phyloP scores from a whole-genome alignment of 2,888 invertebrate genomes.

The Muschampia plurimacula region DNA sequence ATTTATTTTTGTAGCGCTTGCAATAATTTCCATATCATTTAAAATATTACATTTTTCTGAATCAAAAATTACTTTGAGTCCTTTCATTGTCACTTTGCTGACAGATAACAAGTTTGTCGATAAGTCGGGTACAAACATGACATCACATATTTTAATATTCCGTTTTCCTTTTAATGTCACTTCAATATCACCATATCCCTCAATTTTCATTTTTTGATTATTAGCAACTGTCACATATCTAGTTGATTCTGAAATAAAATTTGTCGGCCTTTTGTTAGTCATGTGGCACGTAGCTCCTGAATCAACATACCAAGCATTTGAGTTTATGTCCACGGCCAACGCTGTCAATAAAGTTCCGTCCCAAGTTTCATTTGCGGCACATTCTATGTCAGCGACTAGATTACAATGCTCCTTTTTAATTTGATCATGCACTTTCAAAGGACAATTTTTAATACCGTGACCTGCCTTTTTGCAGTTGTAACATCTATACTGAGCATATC shows the following conservation, averaged over 20 bases:
- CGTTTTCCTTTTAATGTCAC: slow-evolving; percentile 35
- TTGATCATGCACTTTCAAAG: not conserved
- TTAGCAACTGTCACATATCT: slow-evolving; percentile 38
- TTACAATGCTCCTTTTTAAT: not conserved
- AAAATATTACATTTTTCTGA: slow-evolving; percentile 36
- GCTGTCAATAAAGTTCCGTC: slow-evolving; percentile 30
- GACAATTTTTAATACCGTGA: not conserved
- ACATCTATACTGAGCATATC: not conserved
- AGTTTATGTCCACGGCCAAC: slow-evolving; percentile 29
- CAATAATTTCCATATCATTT: slow-evolving; percentile 29
- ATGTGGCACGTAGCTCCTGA: slow-evolving; percentile 40
- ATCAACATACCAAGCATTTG: slow-evolving; percentile 38
- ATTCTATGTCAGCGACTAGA: not conserved
- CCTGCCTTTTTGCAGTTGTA: not conserved
- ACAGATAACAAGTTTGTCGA: slow-evolving; percentile 39
- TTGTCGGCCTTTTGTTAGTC: slow-evolving; percentile 36
- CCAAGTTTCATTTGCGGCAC: slow-evolving; percentile 6
- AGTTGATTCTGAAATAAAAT: slow-evolving; percentile 2
- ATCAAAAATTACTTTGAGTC: slow-evolving; percentile 33
- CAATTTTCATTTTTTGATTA: slow-evolving; percentile 37
- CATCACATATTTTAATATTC: slow-evolving; percentile 24
- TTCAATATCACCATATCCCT: slow-evolving; percentile 42
- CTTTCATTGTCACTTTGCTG: slow-evolving; percentile 25
- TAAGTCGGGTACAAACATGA: slow-evolving; percentile 35
- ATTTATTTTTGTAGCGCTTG: slow-evolving; percentile 19